Percentiles rank a stretch among this genome's conserved stretches.
These are phyloP conservation scores for Sardinella longiceps DNA, from an alignment of 2,797 vertebrate species.

Conservation along the genomic window DNA sequence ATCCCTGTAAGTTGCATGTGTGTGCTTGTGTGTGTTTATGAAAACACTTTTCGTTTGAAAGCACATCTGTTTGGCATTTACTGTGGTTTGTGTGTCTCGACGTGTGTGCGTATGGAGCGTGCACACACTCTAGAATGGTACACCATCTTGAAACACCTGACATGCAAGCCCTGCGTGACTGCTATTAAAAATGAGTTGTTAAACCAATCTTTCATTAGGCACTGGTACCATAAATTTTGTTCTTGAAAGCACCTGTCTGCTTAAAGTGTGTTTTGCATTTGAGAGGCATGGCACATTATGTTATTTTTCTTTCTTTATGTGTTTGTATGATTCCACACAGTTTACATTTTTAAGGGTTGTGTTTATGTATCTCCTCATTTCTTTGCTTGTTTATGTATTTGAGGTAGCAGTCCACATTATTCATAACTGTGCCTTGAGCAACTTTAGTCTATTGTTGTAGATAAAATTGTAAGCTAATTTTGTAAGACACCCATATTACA, in stretches of 20 bases:
- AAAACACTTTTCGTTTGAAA: not conserved
- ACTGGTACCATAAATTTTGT: not conserved
- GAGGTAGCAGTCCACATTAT: not conserved
- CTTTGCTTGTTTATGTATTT: not conserved
- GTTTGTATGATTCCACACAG: not conserved
- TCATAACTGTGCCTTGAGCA: not conserved
- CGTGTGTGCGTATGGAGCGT: not conserved
- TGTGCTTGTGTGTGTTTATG: conserved; percentile 18
- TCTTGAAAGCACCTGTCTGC: conserved; percentile 6
- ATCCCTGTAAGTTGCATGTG: conserved; percentile 66
- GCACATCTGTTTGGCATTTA: not conserved
- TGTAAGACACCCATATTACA: not conserved
- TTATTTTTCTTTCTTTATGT: not conserved
- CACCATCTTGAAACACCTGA: conserved; percentile 7
- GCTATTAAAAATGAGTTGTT: conserved; percentile 12
- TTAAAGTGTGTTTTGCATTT: not conserved
- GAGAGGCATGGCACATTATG: not conserved
- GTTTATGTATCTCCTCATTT: not conserved
- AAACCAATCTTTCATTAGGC: not conserved
- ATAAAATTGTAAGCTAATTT: not conserved
- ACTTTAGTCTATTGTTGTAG: not conserved
- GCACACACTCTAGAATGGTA: not conserved
- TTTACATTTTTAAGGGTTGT: not conserved
- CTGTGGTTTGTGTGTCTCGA: not conserved
- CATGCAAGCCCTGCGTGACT: conserved; percentile 11